Evolutionary conservation across 2,113 vertebrate species (phyloP).

Genomic region (Natator depressus): DNA sequence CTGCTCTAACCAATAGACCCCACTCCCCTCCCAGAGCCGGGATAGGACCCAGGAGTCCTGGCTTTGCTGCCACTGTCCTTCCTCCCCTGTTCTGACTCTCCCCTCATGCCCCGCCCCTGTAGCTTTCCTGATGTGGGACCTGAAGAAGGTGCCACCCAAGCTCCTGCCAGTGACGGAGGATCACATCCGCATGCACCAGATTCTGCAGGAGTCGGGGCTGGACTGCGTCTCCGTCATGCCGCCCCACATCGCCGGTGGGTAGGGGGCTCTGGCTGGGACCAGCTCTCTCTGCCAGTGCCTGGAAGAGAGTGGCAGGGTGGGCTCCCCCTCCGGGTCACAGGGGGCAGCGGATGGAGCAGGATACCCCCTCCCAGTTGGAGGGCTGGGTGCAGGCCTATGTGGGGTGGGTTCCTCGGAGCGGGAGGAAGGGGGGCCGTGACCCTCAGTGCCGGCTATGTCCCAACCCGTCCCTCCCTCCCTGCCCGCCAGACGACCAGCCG

Average conservation of each 20-base stretch:
- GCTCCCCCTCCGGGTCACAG: neutral
- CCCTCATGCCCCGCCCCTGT: neutral
- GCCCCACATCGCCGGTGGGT: conserved; percentile 88
- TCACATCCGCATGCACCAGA: conserved; percentile 88
- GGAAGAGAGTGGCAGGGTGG: no score
- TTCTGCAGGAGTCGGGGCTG: conserved; percentile 85
- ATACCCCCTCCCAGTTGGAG: neutral
- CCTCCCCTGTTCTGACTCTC: no score
- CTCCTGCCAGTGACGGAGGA: conserved; percentile 86
- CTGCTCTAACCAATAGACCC: no score
- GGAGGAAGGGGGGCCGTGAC: neutral
- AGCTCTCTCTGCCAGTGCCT: neutral
- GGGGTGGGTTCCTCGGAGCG: neutral
- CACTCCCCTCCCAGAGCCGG: no score
- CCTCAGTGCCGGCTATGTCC: neutral
- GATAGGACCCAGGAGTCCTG: neutral
- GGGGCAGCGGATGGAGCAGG: neutral
- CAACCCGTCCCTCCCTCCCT: no score
- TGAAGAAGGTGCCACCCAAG: conserved; percentile 84
- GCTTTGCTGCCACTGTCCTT: neutral
- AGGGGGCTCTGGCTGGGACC: rapidly evolving
- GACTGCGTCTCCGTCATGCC: conserved; percentile 91
- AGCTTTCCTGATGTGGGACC: conserved; percentile 93
- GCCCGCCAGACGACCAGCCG: conserved; percentile 81
- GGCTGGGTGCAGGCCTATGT: neutral